Base-by-base conservation (phyloP, 2,888 invertebrate genomes). In the Melinopterus prodromus region DNA sequence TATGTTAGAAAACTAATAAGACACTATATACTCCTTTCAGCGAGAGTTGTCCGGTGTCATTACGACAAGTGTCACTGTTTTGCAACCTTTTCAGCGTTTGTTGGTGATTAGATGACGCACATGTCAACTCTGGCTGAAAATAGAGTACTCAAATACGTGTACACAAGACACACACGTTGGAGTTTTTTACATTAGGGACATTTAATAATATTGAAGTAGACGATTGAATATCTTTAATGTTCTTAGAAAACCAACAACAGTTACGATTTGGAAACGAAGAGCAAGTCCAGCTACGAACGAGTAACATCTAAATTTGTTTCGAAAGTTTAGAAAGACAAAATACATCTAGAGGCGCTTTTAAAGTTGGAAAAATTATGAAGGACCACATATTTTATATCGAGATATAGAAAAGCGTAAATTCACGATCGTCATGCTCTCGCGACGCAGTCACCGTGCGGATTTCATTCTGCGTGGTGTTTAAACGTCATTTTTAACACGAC, bases 141-240 rank as follows among this genome's bases (percentile, higher is more conserved):
- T 26, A 26, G 2, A 26, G 26, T 26, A 53, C 53, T 53, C 53
- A 53, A 53, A 53, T 53, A 53, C 26, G 26, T 53, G 12, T 12
- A 53, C 12, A 53, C 53, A 53, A 53, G 53, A 53, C 53, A 53
- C 53, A 53, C 53, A 53, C 53, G 53, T 53, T 53, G 7, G 53
- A 53, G 53, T 9, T 53, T 53, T 53, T 9, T 12, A 53, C 53
- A 53, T 53, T 7, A 53, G 53, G 53, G 53, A 53, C 53, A 53
- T 53, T 53, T 53, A 53, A 53, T 53, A 53, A 53, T 53, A 53
- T 53, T 53, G 53, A 53, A 53, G 53, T 53, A 53, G 53, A 53
- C 53, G 53, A 53, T 53, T 53, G 53, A 53, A 53, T 53, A 53
- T 53, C 53, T 53, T 53, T 53, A 53, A 53, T 53, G 53, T 53